phyloP scores from a whole-genome alignment of 2,888 invertebrate species.

The Endotricha flammealis region DNA sequence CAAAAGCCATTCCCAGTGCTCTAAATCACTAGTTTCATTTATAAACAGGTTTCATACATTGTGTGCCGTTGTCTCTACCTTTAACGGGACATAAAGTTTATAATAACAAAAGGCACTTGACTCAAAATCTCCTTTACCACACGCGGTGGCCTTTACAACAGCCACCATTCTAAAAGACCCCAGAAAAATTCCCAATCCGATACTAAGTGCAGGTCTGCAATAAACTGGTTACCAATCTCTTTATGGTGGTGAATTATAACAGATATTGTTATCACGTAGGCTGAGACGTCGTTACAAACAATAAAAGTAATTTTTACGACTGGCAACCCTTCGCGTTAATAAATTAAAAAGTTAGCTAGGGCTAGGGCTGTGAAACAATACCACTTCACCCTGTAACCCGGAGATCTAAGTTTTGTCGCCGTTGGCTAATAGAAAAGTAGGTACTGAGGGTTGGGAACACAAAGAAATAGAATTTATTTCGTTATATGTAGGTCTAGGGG shows the following conservation, averaged over 20 bases:
- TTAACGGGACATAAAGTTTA: conserved; percentile 57
- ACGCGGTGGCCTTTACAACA: conserved; percentile 35
- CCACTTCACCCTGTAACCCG: conserved; percentile 64
- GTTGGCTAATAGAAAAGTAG: conserved; percentile 43
- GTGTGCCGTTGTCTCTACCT: conserved; percentile 55
- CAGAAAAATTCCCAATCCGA: conserved; percentile 2
- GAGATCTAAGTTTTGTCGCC: conserved; percentile 62
- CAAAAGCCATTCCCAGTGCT: conserved; percentile 61
- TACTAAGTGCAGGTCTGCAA: conserved; percentile 25
- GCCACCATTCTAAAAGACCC: conserved; percentile 25
- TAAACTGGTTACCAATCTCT: conserved; percentile 33
- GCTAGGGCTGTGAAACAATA: conserved; percentile 66
- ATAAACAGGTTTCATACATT: conserved; percentile 49
- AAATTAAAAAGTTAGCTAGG: conserved; percentile 69
- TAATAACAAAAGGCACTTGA: conserved; percentile 64
- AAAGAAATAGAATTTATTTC: too few species aligned
- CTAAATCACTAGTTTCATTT: conserved; percentile 60
- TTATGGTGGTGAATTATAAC: conserved; percentile 61
- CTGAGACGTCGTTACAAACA: conserved; percentile 75
- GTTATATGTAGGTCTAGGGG: too few species aligned
- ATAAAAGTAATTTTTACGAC: conserved; percentile 78
- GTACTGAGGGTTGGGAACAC: conserved; percentile 34
- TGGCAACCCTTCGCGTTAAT: conserved; percentile 70
- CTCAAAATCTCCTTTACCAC: conserved; percentile 52
- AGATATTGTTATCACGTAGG: conserved; percentile 75